These are phyloP conservation scores for Drosophila leonis DNA, from an alignment of 2,888 invertebrate species.

Conservation along the genomic window DNA sequence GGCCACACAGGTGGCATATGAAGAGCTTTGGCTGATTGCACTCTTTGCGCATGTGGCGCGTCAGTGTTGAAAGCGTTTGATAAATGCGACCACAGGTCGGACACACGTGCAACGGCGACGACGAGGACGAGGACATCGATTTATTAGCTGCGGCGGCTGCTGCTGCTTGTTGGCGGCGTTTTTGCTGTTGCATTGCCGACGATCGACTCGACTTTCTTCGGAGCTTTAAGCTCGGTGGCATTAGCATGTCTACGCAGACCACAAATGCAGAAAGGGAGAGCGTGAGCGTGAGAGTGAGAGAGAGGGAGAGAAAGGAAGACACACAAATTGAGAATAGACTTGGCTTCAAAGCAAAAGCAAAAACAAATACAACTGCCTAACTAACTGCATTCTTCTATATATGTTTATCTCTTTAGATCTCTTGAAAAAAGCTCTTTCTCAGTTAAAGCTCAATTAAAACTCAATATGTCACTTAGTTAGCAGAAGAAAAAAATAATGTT, in stretches of 20 bases:
- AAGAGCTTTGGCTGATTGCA: slow-evolving; percentile 83
- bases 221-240: slow-evolving; percentile 36
- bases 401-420: slow-evolving; percentile 1
- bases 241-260: slow-evolving; percentile 22
- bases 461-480: not conserved
- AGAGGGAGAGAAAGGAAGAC: slow-evolving; percentile 35
- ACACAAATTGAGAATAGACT: slow-evolving; percentile 38
- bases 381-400: not conserved
- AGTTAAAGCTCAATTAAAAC: not conserved
- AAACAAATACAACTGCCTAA: slow-evolving; percentile 17
- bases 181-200: slow-evolving; percentile 43
- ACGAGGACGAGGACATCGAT: slow-evolving; percentile 19
- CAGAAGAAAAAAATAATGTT: not conserved
- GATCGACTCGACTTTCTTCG: slow-evolving; percentile 56
- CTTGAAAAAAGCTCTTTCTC: slow-evolving; percentile 56
- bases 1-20: slow-evolving; percentile 77
- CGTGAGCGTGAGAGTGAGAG: slow-evolving; percentile 7
- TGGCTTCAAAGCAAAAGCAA: slow-evolving; percentile 26
- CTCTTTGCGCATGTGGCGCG: slow-evolving; percentile 87
- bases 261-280: slow-evolving; percentile 17
- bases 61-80: slow-evolving; percentile 73
- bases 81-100: slow-evolving; percentile 75
- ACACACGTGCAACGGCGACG: slow-evolving; percentile 58
- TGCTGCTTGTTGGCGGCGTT: slow-evolving; percentile 38
- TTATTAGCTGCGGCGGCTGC: slow-evolving; percentile 3